Conservation (phyloP, 2,888 invertebrate genomes). For the Polyommatus icarus region DNA sequence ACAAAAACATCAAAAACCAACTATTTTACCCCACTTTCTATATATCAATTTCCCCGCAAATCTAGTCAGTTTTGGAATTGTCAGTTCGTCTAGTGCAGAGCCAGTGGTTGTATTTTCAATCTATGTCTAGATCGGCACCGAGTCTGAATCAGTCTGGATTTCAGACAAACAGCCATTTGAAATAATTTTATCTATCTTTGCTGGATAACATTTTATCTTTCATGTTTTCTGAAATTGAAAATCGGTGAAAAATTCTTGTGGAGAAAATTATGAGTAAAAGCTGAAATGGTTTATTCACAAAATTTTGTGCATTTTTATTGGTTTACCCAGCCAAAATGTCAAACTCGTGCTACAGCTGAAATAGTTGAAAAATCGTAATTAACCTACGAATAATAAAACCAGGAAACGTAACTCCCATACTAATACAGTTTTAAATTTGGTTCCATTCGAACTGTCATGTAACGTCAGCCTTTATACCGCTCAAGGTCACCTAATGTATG, state of each 20-base stretch:
- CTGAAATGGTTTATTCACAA: background rate
- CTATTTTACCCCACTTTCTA: too few species aligned
- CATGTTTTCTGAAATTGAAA: background rate
- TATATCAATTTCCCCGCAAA: background rate
- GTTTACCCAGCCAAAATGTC: too few species aligned
- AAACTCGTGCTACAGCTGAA: too few species aligned
- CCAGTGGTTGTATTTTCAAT: background rate
- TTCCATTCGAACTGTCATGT: too few species aligned
- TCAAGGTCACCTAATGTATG: too few species aligned
- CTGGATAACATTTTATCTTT: constrained; percentile 32
- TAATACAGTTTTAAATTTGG: too few species aligned
- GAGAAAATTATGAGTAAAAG: background rate
- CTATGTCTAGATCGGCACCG: background rate
- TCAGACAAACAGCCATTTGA: background rate
- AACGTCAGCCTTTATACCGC: too few species aligned
- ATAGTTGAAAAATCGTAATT: too few species aligned
- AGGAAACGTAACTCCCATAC: too few species aligned
- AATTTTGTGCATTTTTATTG: background rate
- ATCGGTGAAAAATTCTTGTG: background rate
- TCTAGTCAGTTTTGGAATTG: background rate
- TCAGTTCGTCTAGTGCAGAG: background rate
- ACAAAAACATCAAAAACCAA: too few species aligned
- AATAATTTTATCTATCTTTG: constrained; percentile 28
- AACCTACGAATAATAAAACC: too few species aligned
- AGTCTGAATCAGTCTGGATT: constrained; percentile 2